Conservation (phyloP, 2,888 invertebrate species). For the Laspeyria flexula region DNA sequence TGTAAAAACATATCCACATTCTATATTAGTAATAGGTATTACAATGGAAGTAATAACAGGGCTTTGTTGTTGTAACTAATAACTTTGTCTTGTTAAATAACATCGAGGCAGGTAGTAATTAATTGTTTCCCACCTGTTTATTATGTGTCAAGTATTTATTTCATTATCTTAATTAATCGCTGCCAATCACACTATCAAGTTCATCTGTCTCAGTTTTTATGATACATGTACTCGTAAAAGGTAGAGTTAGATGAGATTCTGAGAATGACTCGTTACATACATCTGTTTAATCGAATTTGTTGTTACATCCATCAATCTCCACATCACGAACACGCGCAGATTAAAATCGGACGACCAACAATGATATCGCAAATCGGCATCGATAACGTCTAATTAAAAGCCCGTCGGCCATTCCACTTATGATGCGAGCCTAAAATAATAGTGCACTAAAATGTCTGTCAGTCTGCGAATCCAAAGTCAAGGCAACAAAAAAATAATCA, state of each 20-base stretch:
- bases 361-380: slow-evolving; percentile 53
- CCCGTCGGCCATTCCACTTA: slow-evolving; percentile 60
- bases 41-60: slow-evolving; percentile 7
- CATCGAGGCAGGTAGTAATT: slow-evolving; percentile 8
- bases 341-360: slow-evolving; percentile 31
- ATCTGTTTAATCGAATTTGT: slow-evolving; percentile 27
- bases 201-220: slow-evolving; percentile 1
- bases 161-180: slow-evolving; percentile 21
- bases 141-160: slow-evolving; percentile 23
- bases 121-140: slow-evolving; percentile 11
- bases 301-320: slow-evolving; percentile 25
- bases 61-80: slow-evolving; percentile 21
- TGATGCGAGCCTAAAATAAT: slow-evolving; percentile 65
- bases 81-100: slow-evolving; percentile 4
- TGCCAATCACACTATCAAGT: slow-evolving; percentile 14
- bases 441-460: slow-evolving; percentile 74
- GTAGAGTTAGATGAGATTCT: slow-evolving; percentile 1
- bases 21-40: background rate
- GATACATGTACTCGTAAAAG: slow-evolving; percentile 5
- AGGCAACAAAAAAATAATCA: slow-evolving; percentile 82
- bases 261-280: slow-evolving; percentile 12
- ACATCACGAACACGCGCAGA: slow-evolving; percentile 28
- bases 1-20: slow-evolving; percentile 17
- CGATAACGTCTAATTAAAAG: slow-evolving; percentile 65
- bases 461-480: slow-evolving; percentile 80